Base-by-base conservation (phyloP, 2,797 vertebrate genomes). In the Enoplosus armatus region DNA sequence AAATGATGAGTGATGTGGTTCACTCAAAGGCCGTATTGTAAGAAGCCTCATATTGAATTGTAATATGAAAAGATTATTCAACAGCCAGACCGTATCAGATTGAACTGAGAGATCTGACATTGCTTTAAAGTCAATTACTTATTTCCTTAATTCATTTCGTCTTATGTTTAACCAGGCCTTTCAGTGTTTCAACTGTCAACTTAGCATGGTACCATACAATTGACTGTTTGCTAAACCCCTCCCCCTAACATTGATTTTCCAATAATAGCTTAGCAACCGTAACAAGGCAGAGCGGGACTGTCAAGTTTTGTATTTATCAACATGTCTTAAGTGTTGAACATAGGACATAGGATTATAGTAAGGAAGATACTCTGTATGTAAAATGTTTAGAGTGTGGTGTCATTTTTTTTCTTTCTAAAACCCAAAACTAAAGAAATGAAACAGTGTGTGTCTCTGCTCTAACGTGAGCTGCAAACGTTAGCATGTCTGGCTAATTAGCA, bases 51-150 rank as follows among this genome's bases (percentile, higher is more conserved):
- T 77, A 89, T 79, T 92, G 76, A 88, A 87, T 80, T 87, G 76
- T 83, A 88, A 77, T 87, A 85, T 86, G 48, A 92, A 86, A 86
- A 85, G 80, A 87, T 84, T 80, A 89, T 88, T 89, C 56, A 92
- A 89, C 88, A 86, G 72, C 55, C 78, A 87, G 74, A 68, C 68
- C 68, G 51, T 82, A 74, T 84, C 63, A 68, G 58, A 75, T 61
- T 48, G 65, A 78, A 72, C 54, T 73, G 31, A 43, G 55, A 71
- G 72, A 84, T 81, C 62, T 80, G 78, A 75, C 43, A 64, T 83
- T 79, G 71, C 72, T 84, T 82, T 68, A 70, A 62, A 35, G 75
- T 80, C 72, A 77, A 45, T 85, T 73, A 63, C 67, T 75, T 61
- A 75, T 71, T 85, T 79, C 81, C 50, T 72, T 72, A 56, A 74